Evolutionary conservation across 2,888 invertebrate genomes (phyloP), one percentile per base, ranked within the genome.

Genomic region (Anodontia alba): DNA sequence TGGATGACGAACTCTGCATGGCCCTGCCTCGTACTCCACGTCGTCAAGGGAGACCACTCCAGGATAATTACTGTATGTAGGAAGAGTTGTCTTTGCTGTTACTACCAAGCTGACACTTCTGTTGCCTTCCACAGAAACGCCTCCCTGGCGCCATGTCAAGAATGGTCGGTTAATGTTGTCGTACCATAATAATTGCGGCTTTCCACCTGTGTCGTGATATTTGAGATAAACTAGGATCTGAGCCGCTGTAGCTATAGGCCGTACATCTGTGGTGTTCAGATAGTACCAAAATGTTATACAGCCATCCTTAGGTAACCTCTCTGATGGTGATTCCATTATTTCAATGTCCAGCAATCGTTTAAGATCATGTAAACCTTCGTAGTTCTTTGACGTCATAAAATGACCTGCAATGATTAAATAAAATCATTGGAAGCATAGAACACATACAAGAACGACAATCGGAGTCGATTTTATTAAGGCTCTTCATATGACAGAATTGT

Each of bases 241-340:
- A 1, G 84, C 84, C 23, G 84, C 66, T 38, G 77, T 70, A 0
- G 84, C 71, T 12, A 74, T 57, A 15, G 84, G 81, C 31, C 80
- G 81, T 10, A 77, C 75, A 15, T 49, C 71, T 5, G 79, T 79
- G 49, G 80, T 80, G 73, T 84, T 84, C 1, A 84, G 69, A 38
- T 84, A 84, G 51, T 84, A 84, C 81, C 81, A 84, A 43, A 84
- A 84, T 15, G 81, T 80, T 1, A 81, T 51, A 69, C 84, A 84
- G 12, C 84, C 84, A 29, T 75, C 76, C 17, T 66, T 43, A 5
- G 20, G 38, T 54, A 84, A 78, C 20, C 69, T 76, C 46, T 84
- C 77, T 38, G 62, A 78, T 1, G 84, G 84, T 12, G 84, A 84
- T 54, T 70, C 46, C 80, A 84, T 81, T 1, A 72, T 78, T 46